These are phyloP conservation scores for Amphiprion clarkii DNA, from an alignment of 2,797 vertebrate genomes.

Conservation along the genomic window DNA sequence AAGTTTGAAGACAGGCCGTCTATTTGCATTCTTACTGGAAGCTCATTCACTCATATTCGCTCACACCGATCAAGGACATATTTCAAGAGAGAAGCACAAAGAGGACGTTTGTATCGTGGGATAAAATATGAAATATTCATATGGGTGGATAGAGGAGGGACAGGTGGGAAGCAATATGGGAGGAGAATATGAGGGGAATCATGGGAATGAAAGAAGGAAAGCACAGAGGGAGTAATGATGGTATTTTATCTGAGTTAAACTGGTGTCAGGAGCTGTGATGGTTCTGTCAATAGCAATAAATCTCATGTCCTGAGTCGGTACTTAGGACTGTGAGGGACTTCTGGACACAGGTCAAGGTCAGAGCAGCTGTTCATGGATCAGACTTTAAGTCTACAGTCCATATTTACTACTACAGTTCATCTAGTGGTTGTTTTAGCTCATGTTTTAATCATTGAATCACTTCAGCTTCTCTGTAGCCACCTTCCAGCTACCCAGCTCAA, in stretches of 20 bases:
- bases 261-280: conserved; percentile 53
- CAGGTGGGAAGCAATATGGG: conserved; percentile 3
- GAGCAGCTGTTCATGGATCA: neutral
- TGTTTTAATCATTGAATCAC: neutral
- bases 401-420: neutral
- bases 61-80: neutral
- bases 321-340: conserved; percentile 9
- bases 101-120: conserved; percentile 10
- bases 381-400: neutral
- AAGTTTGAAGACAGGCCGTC: conserved; percentile 1
- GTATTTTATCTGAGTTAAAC: conserved; percentile 61
- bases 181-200: conserved; percentile 8
- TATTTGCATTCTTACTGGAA: conserved; percentile 17
- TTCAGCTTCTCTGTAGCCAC: neutral
- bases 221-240: conserved; percentile 24
- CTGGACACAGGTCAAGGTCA: conserved; percentile 36
- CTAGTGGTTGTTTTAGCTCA: neutral
- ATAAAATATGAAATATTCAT: conserved; percentile 11
- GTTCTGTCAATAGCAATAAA: conserved; percentile 64
- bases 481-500: neutral
- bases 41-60: conserved; percentile 49
- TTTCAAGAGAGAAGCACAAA: conserved; percentile 16
- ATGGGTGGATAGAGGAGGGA: neutral
- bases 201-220: conserved; percentile 7
- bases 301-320: conserved; percentile 48